Conservation (phyloP, 2,797 vertebrate species). For the Fistularia commersonii region DNA sequence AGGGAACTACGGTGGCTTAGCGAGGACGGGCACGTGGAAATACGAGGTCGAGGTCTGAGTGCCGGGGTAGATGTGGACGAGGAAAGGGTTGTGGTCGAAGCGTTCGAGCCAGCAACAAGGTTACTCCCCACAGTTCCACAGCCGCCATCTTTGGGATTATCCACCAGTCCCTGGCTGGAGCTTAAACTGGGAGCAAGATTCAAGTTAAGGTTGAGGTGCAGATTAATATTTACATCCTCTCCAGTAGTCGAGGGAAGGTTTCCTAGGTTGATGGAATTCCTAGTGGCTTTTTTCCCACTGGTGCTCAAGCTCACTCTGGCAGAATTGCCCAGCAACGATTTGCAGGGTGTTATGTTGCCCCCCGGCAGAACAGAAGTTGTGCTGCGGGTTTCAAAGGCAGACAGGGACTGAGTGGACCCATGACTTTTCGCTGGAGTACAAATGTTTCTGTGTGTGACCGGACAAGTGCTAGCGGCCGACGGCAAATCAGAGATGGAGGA, state of each 20-base stretch:
- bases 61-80: conserved; percentile 63
- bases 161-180: conserved; percentile 47
- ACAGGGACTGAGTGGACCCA: conserved; percentile 74
- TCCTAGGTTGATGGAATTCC: conserved; percentile 82
- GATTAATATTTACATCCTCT: conserved; percentile 77
- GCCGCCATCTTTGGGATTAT: conserved; percentile 47
- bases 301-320: conserved; percentile 73
- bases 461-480: conserved; percentile 19
- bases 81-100: conserved; percentile 62
- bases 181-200: conserved; percentile 71
- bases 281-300: conserved; percentile 70
- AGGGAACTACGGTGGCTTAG: conserved; percentile 79
- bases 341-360: conserved; percentile 67
- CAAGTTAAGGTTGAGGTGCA: conserved; percentile 80
- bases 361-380: conserved; percentile 55
- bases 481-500: conserved; percentile 57
- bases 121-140: conserved; percentile 49
- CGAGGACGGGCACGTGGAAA: conserved; percentile 80
- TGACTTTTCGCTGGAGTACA: conserved; percentile 61
- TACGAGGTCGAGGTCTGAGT: conserved; percentile 74
- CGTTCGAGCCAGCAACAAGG: conserved; percentile 34
- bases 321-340: conserved; percentile 75
- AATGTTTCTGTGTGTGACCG: conserved; percentile 33
- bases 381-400: conserved; percentile 64
- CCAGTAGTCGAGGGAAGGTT: conserved; percentile 79